Conservation (phyloP, 2,888 invertebrate genomes). For the Sminthurides aquaticus region DNA sequence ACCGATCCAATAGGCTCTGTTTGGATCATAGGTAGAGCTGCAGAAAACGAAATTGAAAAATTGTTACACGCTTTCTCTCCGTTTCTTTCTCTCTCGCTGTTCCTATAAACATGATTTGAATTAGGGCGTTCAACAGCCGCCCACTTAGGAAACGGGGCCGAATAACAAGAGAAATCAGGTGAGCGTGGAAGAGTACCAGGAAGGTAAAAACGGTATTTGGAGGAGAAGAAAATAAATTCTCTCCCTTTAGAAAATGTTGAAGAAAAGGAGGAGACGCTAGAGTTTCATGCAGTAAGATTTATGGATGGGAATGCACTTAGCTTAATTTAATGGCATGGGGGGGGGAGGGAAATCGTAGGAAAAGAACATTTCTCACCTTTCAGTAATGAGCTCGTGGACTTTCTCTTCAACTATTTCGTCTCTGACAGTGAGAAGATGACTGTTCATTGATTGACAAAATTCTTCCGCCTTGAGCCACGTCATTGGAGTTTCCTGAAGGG, state of each 20-base stretch:
- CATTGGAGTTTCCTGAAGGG: constrained; percentile 27
- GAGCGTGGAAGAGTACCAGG: no score
- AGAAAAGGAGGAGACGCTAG: neutral
- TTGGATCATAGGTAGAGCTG: constrained; percentile 32
- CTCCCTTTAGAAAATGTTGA: neutral
- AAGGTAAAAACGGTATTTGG: no score
- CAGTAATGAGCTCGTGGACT: constrained; percentile 33
- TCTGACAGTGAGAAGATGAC: constrained; percentile 37
- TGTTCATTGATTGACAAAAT: constrained; percentile 32
- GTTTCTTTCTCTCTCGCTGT: no score
- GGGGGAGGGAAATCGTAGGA: neutral
- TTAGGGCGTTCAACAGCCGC: neutral
- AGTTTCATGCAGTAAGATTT: neutral
- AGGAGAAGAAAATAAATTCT: no score
- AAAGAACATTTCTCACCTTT: constrained; percentile 29
- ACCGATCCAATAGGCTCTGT: constrained; percentile 42
- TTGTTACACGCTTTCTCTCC: no score
- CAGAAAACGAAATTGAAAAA: neutral
- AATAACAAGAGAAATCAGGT: neutral
- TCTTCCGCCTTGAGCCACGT: constrained; percentile 40
- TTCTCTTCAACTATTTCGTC: constrained; percentile 34
- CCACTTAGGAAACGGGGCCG: neutral
- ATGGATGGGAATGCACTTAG: constrained; percentile 6
- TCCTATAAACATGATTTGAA: neutral
- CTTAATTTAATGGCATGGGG: constrained; percentile 5